These are phyloP conservation scores for Diglossa cyanea DNA, from an alignment of 2,797 vertebrate genomes.

Conservation along the genomic window DNA sequence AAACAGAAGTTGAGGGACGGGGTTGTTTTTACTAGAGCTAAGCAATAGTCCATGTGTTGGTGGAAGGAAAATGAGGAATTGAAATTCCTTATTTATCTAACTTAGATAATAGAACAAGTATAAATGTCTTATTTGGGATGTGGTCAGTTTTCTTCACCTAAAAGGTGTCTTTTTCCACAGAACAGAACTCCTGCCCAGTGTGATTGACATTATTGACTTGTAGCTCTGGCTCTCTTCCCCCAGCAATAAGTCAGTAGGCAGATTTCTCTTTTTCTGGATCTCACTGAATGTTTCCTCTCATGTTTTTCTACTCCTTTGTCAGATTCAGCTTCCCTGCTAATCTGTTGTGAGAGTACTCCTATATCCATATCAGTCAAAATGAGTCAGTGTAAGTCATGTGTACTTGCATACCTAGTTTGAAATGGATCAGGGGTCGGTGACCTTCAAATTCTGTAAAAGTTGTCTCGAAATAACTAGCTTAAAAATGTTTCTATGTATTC, in stretches of 20 bases:
- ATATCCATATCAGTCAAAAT: neutral
- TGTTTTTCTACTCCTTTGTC: neutral
- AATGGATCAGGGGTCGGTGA: neutral
- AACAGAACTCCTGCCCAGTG: neutral
- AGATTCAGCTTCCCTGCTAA: neutral
- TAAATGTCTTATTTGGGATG: neutral
- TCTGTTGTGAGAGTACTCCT: neutral
- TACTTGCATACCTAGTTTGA: neutral
- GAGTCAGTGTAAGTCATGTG: neutral
- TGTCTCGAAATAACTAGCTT: neutral
- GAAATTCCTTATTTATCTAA: neutral
- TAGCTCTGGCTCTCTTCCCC: neutral
- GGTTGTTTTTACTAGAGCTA: neutral
- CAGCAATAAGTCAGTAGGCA: neutral
- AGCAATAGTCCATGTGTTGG: neutral
- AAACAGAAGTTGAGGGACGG: neutral
- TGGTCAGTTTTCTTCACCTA: neutral
- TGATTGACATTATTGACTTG: fast-evolving
- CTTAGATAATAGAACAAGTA: neutral
- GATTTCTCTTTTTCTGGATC: neutral
- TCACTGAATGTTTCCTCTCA: neutral
- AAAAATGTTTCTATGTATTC: neutral
- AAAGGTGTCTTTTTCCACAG: neutral
- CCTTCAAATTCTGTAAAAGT: neutral
- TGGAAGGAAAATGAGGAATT: neutral